Evolutionary conservation across 2,797 vertebrate genomes (phyloP).

Genomic region (Siniperca undulata): DNA sequence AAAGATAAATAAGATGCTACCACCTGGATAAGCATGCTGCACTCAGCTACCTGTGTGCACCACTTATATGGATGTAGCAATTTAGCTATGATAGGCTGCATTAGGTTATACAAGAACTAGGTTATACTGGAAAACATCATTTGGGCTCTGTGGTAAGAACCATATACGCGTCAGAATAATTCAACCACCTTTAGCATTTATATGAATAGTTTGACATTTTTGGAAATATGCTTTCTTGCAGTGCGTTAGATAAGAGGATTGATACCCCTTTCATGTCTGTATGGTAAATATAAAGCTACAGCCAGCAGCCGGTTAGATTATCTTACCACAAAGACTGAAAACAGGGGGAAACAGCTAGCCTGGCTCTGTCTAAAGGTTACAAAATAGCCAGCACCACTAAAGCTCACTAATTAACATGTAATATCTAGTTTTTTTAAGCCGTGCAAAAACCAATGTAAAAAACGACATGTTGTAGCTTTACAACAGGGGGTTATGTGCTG

Average conservation of each 20-base stretch:
- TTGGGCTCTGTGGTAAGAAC: not conserved
- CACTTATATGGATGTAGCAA: constrained; percentile 13
- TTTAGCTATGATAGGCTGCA: not conserved
- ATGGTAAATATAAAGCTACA: no score
- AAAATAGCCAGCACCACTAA: not conserved
- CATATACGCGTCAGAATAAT: no score
- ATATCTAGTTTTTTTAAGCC: not conserved
- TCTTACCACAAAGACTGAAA: not conserved
- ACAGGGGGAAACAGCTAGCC: no score
- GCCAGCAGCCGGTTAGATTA: not conserved
- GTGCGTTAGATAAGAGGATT: not conserved
- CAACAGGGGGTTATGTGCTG: not conserved
- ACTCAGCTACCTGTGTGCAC: constrained; percentile 15
- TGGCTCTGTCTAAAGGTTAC: not conserved
- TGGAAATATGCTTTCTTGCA: not conserved
- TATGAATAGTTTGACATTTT: not conserved
- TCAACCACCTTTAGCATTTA: not conserved
- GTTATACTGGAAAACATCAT: not conserved
- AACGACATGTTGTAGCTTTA: not conserved
- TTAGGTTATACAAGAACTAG: not conserved
- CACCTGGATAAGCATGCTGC: constrained; percentile 30
- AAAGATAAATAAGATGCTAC: not conserved
- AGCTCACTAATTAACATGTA: not conserved
- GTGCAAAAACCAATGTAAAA: not conserved
- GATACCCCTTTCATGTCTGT: not conserved